Base-by-base conservation (phyloP, 2,888 invertebrate species). In the Folsomia manolachei region DNA sequence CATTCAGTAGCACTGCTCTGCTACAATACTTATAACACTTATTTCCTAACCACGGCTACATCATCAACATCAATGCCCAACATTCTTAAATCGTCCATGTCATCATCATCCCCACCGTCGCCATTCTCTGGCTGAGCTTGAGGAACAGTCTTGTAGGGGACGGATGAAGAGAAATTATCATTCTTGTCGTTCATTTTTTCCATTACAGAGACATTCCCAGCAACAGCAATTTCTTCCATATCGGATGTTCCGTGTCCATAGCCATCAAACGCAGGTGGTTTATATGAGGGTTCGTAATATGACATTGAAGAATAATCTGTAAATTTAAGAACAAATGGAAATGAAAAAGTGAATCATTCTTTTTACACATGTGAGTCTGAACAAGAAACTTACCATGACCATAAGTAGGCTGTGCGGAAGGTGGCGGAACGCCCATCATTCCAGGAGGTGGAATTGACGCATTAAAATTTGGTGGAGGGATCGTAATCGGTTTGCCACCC, bases 21-120 rank as follows among this genome's bases (percentile, higher is more conserved):
- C n/a, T n/a, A n/a, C n/a, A n/a, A n/a, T n/a, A n/a, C n/a, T n/a
- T n/a, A n/a, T n/a, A n/a, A n/a, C n/a, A n/a, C n/a, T n/a, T n/a
- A 25, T n/a, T 39, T 65, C 52, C n/a, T 4, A 66, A 76, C 77
- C 0, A 89, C 89, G 7, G 89, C 89, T 78, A 89, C 88, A 82
- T 94, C 94, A 39, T 90, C 90, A 7, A 90, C 92, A 82, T 93
- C 93, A 67, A 94, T 94, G 0, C 94, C 94, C 68, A 94, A 85
- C 90, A 94, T 89, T 1, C 91, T 91, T 73, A 94, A 84, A 81
- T 94, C 94, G 72, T 91, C 91, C 73, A 79, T 77, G 56, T 81
- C 80, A 72, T 79, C 79, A 18, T 73, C 76, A 11, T 71, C 73
- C 1, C 69, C 65, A 9, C 63, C 71, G 7, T 4, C 65, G 14